Conservation (phyloP, 2,797 vertebrate genomes). For the Urophycis tenuis region DNA sequence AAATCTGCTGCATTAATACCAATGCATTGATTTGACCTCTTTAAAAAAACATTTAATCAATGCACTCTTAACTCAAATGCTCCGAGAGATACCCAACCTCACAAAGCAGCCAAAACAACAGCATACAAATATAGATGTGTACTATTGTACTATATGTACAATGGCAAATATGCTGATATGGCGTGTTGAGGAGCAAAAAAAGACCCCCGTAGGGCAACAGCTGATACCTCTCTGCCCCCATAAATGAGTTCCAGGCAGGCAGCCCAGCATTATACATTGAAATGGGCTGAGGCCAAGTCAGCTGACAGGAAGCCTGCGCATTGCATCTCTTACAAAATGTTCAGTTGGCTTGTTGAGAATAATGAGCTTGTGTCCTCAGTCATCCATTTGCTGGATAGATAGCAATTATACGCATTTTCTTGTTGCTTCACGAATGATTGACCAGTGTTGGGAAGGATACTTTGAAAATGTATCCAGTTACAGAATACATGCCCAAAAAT, state of each 20-base stretch:
- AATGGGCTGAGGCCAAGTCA: slow-evolving; percentile 18
- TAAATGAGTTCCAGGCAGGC: slow-evolving; percentile 28
- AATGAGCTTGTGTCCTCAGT: slow-evolving; percentile 41
- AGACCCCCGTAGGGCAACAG: slow-evolving; percentile 12
- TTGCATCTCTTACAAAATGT: slow-evolving; percentile 14
- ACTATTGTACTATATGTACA: not conserved
- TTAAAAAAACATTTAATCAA: not conserved
- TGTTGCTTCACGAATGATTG: too few species aligned
- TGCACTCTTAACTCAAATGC: not conserved
- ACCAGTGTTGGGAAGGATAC: too few species aligned
- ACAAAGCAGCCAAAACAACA: not conserved
- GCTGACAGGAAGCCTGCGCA: slow-evolving; percentile 18
- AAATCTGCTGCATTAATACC: not conserved
- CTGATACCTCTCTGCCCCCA: slow-evolving; percentile 14
- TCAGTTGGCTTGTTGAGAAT: slow-evolving; percentile 33
- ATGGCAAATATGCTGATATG: not conserved
- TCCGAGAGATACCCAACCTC: not conserved
- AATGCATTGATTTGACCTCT: not conserved
- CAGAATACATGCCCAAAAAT: too few species aligned
- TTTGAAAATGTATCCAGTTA: too few species aligned
- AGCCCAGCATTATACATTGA: slow-evolving; percentile 41
- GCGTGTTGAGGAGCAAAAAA: not conserved
- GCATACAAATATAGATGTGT: not conserved
- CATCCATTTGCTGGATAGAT: slow-evolving; percentile 18
- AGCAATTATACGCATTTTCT: not conserved